Evolutionary conservation across 1,140 invertebrate genomes (phyloP).

Genomic region (Drosophila quadrilineata): DNA sequence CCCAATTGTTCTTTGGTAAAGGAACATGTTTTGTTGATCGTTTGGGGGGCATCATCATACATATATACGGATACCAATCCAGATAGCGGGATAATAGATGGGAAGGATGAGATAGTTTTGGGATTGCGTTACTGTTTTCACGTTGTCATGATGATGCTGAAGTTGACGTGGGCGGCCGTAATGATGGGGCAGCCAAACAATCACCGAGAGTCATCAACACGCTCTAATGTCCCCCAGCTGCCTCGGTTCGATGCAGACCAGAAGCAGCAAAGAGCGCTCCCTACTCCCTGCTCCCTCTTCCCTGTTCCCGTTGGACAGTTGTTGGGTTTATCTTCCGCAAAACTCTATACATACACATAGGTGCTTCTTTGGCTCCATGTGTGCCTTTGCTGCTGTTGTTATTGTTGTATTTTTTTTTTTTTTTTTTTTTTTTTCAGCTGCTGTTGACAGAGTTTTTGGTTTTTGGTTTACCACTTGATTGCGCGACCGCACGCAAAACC

Average conservation of each 20-base stretch:
- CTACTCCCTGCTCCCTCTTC: neutral
- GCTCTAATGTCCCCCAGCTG: conserved; percentile 16
- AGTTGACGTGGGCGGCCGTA: conserved; percentile 39
- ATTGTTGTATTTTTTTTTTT: too few species aligned
- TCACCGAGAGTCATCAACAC: conserved; percentile 52
- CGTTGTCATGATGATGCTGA: conserved; percentile 7
- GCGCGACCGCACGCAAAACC: conserved; percentile 55
- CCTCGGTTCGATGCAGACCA: neutral
- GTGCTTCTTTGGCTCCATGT: conserved; percentile 8
- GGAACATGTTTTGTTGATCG: too few species aligned
- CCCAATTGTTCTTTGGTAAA: neutral
- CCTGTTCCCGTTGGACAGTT: too few species aligned
- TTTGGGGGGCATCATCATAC: too few species aligned
- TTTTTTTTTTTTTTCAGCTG: too few species aligned
- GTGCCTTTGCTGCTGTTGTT: conserved; percentile 4
- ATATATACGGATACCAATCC: too few species aligned
- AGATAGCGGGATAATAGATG: too few species aligned
- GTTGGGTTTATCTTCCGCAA: too few species aligned
- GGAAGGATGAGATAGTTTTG: too few species aligned
- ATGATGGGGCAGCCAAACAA: conserved; percentile 56
- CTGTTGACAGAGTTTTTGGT: conserved; percentile 51
- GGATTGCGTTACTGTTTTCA: conserved; percentile 9
- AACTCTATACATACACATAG: too few species aligned
- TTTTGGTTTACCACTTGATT: conserved; percentile 57
- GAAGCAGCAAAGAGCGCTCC: neutral